phyloP scores from a whole-genome alignment of 2,113 vertebrate species.

The Indicator indicator region DNA sequence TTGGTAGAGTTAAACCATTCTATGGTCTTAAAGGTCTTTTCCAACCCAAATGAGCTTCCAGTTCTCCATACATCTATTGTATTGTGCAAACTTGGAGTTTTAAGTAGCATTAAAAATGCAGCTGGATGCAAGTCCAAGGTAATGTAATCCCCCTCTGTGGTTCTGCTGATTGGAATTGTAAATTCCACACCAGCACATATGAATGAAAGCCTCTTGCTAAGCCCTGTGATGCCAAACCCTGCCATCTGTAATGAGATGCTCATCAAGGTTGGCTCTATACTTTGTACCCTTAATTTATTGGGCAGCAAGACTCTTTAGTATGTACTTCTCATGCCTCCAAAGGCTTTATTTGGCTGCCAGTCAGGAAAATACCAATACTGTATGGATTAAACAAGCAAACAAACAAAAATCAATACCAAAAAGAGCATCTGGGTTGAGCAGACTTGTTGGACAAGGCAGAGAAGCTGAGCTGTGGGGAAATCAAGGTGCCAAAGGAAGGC shows the following conservation, averaged over 20 bases:
- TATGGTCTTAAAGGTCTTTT: too few relatives aligned
- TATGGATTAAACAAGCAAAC: constrained; percentile 22
- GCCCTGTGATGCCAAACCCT: neutral
- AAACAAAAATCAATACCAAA: neutral
- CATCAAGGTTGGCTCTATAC: neutral
- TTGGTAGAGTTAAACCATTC: too few relatives aligned
- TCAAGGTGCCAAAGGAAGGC: neutral
- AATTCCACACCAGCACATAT: neutral
- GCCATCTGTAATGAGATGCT: neutral
- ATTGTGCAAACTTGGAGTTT: constrained; percentile 7
- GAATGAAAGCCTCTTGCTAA: neutral
- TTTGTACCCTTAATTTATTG: constrained; percentile 22
- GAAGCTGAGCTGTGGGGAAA: neutral
- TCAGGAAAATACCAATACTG: constrained; percentile 30
- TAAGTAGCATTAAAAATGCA: constrained; percentile 8
- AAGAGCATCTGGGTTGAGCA: neutral
- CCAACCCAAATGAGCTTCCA: too few relatives aligned
- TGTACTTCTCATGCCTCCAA: neutral
- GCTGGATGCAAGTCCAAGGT: constrained; percentile 14
- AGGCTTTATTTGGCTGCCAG: constrained; percentile 10
- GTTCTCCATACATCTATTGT: neutral
- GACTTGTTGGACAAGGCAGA: neutral
- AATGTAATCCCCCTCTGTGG: neutral
- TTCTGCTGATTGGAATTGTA: constrained; percentile 23
- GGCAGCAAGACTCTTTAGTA: neutral